phyloP scores from a whole-genome alignment of 2,113 vertebrate genomes.

The Panthera uncia region DNA sequence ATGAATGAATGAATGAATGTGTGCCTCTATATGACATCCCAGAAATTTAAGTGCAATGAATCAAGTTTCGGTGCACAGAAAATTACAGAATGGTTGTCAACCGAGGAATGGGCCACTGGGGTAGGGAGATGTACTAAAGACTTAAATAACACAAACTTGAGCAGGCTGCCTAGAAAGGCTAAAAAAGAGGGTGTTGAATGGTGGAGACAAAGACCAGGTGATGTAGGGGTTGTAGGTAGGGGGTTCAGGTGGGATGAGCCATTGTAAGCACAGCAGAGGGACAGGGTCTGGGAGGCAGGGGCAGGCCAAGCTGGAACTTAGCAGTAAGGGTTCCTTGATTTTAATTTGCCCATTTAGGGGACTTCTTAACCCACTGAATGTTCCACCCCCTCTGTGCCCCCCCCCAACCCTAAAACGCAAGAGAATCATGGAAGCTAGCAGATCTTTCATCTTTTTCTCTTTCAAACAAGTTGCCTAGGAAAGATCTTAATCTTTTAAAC shows the following conservation, averaged over 20 bases:
- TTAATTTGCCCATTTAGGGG: not conserved
- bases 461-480: not conserved
- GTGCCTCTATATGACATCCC: not conserved
- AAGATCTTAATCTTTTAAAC: not conserved
- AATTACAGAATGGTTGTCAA: not conserved
- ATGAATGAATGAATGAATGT: not conserved
- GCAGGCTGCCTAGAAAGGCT: not conserved
- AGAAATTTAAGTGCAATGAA: not conserved
- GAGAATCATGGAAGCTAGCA: no score
- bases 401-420: not conserved
- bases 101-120: not conserved
- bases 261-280: not conserved
- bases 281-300: not conserved
- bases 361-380: not conserved
- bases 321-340: not conserved
- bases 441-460: not conserved
- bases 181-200: not conserved
- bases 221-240: accelerated
- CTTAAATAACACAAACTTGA: not conserved
- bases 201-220: accelerated
- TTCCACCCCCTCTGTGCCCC: not conserved
- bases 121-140: not conserved
- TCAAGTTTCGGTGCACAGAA: not conserved
- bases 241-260: accelerated
- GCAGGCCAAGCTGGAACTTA: not conserved